Evolutionary conservation across 1,140 invertebrate genomes (phyloP).

Genomic region (Watersipora subatra): DNA sequence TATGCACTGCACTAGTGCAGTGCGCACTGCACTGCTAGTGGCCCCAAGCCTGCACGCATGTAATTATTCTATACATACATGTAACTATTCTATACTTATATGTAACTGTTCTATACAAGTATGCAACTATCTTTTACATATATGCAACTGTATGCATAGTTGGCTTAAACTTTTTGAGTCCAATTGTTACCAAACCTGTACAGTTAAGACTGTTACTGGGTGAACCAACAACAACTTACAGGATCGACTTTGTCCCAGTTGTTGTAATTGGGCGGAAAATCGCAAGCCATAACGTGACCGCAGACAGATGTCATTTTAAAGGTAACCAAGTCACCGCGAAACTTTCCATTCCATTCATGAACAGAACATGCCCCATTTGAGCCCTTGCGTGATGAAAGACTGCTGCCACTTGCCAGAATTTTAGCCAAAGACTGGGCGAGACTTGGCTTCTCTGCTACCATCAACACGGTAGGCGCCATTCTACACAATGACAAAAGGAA

Average conservation of each 20-base stretch:
- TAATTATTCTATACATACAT: too few relatives aligned
- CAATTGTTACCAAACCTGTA: too few relatives aligned
- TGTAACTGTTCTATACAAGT: too few relatives aligned
- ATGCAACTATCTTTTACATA: too few relatives aligned
- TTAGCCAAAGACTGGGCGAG: constrained; percentile 83
- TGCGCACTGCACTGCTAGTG: too few relatives aligned
- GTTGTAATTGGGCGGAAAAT: constrained; percentile 87
- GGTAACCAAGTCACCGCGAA: constrained; percentile 43
- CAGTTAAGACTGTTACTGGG: too few relatives aligned
- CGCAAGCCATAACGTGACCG: constrained; percentile 90
- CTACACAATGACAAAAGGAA: background rate
- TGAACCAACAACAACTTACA: constrained; percentile 46
- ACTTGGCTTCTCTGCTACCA: constrained; percentile 99
- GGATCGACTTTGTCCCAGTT: constrained; percentile 98
- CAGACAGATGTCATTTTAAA: constrained; percentile 97
- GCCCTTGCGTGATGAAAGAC: constrained; percentile 65
- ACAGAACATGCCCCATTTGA: constrained; percentile 79
- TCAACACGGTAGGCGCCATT: constrained; percentile 55
- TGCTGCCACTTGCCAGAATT: constrained; percentile 79
- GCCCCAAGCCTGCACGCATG: too few relatives aligned
- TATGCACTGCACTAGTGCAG: too few relatives aligned
- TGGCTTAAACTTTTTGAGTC: too few relatives aligned
- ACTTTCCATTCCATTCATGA: constrained; percentile 79
- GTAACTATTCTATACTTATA: too few relatives aligned
- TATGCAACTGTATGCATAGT: too few relatives aligned